Conservation (phyloP, 2,113 vertebrate genomes). For the Hyperoodon ampullatus region DNA sequence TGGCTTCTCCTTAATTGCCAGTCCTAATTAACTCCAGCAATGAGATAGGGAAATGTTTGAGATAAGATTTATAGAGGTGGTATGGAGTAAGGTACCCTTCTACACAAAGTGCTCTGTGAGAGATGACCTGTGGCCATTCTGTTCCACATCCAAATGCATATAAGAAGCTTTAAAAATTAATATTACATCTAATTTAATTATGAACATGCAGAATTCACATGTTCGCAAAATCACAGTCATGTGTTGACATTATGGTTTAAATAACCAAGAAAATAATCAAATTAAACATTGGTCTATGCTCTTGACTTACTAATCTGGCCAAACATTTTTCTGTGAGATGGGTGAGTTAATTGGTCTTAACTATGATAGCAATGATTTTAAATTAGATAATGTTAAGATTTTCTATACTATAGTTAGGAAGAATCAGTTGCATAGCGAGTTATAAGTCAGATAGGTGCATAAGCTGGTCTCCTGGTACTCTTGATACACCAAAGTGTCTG, state of each 20-base stretch:
- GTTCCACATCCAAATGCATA: not conserved
- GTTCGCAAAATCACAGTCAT: not conserved
- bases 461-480: not conserved
- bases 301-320: not conserved
- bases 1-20: not conserved
- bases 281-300: not conserved
- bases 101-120: not conserved
- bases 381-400: not conserved
- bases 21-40: not conserved
- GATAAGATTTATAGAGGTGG: not conserved
- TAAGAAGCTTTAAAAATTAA: not conserved
- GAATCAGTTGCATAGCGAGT: not conserved
- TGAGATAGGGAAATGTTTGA: not conserved
- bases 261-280: constrained; percentile 16
- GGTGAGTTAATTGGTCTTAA: not conserved
- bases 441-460: not conserved
- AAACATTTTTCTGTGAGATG: not conserved
- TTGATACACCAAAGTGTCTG: not conserved
- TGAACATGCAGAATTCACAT: not conserved
- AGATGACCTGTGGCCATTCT: not conserved
- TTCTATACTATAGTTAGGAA: not conserved
- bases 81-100: not conserved
- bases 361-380: not conserved
- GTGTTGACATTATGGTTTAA: not conserved
- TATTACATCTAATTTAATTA: not conserved